A percentile compares a stretch with the other conserved stretches of the same genome.
Evolutionary conservation across 2,113 vertebrate species (phyloP).

Genomic region (Gorsachius goisagi): DNA sequence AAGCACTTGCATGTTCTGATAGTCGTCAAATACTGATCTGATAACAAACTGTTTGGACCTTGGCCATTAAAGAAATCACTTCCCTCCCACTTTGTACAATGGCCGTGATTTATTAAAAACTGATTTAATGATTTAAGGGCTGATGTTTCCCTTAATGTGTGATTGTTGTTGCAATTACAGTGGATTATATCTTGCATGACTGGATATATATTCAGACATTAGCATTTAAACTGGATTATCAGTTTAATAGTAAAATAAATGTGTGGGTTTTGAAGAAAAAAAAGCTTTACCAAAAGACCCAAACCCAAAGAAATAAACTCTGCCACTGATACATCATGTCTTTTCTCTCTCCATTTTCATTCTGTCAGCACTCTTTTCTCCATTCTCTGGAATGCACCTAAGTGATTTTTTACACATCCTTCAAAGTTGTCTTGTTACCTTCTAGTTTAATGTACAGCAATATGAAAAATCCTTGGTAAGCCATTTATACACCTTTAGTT

Average conservation of each 20-base stretch:
- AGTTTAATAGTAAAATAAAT: slow-evolving; percentile 34
- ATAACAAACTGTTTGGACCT: background rate
- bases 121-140: background rate
- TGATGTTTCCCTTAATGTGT: background rate
- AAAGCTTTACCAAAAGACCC: background rate
- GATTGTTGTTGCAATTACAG: slow-evolving; percentile 31
- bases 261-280: background rate
- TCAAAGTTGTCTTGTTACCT: slow-evolving; percentile 57
- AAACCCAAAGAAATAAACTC: background rate
- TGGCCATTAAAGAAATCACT: background rate
- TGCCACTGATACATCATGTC: background rate
- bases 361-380: slow-evolving; percentile 24
- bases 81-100: background rate
- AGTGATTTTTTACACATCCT: slow-evolving; percentile 31
- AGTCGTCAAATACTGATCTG: background rate
- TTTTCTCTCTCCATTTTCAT: slow-evolving; percentile 46
- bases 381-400: background rate
- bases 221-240: slow-evolving; percentile 41
- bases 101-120: background rate
- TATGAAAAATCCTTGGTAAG: slow-evolving; percentile 26
- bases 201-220: slow-evolving; percentile 40
- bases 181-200: slow-evolving; percentile 32
- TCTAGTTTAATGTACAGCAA: slow-evolving; percentile 42
- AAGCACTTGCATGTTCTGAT: background rate
- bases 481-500: slow-evolving; percentile 31